phyloP scores from a whole-genome alignment of 2,113 vertebrate species.

The Pterocles burchelli region DNA sequence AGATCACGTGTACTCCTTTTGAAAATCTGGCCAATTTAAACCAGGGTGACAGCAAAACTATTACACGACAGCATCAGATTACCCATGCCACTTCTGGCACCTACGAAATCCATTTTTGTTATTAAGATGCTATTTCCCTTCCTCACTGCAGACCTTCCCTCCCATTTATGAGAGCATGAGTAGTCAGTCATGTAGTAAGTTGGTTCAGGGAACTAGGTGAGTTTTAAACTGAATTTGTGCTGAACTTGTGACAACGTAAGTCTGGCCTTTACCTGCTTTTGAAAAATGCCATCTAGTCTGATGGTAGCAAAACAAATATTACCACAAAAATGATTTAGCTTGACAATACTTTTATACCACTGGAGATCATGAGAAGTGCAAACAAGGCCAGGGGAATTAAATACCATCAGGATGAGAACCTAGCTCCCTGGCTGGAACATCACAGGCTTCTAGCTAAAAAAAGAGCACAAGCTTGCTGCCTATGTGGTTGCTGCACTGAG shows the following conservation, averaged over 20 bases:
- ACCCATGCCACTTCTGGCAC: neutral
- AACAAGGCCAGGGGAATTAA: neutral
- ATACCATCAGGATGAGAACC: neutral
- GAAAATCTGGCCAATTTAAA: neutral
- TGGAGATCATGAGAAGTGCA: neutral
- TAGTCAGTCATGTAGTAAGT: neutral
- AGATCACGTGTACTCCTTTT: neutral
- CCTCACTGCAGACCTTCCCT: neutral
- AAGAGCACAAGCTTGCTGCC: neutral
- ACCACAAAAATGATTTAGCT: neutral
- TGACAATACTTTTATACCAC: neutral
- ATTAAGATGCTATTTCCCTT: neutral
- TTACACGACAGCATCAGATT: neutral
- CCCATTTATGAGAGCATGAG: neutral
- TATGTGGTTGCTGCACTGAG: neutral
- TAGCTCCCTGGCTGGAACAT: neutral
- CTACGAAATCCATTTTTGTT: neutral
- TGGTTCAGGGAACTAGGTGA: neutral
- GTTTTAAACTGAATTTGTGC: neutral
- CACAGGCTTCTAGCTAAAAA: slow-evolving; percentile 8
- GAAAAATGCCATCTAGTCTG: neutral
- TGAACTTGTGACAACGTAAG: neutral
- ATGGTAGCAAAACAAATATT: neutral
- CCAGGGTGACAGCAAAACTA: neutral
- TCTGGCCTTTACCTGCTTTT: neutral